A percentile compares a stretch with the other conserved stretches of the same genome.
phyloP scores from a whole-genome alignment of 2,888 invertebrate genomes.

The Mystacides longicornis region DNA sequence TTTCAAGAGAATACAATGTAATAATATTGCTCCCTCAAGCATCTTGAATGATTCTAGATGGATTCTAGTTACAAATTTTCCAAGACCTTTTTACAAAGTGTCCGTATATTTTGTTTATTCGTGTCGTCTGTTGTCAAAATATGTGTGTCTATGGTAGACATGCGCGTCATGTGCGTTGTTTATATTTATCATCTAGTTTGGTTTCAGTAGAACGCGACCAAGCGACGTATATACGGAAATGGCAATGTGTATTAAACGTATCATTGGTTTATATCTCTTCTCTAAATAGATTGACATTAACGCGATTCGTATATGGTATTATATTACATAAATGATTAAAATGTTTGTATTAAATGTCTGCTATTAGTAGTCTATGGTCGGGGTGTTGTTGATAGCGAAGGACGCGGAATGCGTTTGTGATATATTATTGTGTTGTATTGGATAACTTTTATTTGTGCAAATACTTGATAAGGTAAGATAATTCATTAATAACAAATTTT shows the following conservation, averaged over 20 bases:
- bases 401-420: constrained; percentile 22
- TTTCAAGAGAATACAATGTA: too few species aligned
- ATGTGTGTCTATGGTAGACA: constrained; percentile 15
- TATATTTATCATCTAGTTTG: constrained; percentile 18
- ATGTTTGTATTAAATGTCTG: constrained; percentile 17
- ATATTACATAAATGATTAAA: neutral
- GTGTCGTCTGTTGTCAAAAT: neutral
- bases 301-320: neutral
- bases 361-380: constrained; percentile 17
- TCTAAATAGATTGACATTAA: neutral
- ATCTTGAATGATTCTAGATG: too few species aligned
- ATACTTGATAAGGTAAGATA: constrained; percentile 21
- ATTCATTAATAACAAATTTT: constrained; percentile 7
- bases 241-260: neutral
- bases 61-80: neutral
- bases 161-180: constrained; percentile 20
- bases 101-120: neutral
- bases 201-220: constrained; percentile 1
- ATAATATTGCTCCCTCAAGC: too few species aligned
- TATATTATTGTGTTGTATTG: constrained; percentile 16
- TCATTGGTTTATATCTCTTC: neutral
- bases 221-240: neutral
- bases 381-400: constrained; percentile 24
- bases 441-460: constrained; percentile 21
- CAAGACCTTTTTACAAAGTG: constrained; percentile 1